These are phyloP conservation scores for Entomobrya proxima DNA, from an alignment of 2,888 invertebrate genomes.

Conservation along the genomic window DNA sequence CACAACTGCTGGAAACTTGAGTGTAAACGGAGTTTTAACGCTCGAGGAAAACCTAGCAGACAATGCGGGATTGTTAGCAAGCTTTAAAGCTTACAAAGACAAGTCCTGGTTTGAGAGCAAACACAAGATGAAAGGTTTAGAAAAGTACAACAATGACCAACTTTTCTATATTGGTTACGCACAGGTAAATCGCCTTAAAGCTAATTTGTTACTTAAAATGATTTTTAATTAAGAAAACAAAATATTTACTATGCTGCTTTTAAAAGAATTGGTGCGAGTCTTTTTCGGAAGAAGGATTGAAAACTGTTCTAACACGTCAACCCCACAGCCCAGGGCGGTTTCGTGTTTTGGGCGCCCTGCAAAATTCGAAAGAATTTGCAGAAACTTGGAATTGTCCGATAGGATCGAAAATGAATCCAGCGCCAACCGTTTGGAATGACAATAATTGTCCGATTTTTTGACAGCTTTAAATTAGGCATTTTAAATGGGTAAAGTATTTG, in stretches of 20 bases:
- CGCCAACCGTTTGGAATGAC: too few species aligned
- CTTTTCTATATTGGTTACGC: background rate
- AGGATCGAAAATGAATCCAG: constrained; percentile 1
- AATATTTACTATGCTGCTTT: background rate
- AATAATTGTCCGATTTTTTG: too few species aligned
- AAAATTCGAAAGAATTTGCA: background rate
- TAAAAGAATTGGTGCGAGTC: background rate
- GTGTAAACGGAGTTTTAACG: background rate
- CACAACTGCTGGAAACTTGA: background rate
- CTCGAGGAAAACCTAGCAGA: background rate
- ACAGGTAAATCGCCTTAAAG: background rate
- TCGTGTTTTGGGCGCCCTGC: background rate
- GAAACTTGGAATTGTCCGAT: background rate
- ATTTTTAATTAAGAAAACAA: background rate
- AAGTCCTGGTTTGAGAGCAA: background rate
- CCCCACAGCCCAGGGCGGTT: background rate
- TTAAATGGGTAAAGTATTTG: too few species aligned
- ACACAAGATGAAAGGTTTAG: background rate
- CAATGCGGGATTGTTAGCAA: background rate
- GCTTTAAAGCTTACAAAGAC: background rate
- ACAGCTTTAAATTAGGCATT: too few species aligned
- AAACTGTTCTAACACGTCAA: background rate
- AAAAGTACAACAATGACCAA: background rate
- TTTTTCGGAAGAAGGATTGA: background rate
- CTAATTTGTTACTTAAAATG: background rate